A percentile compares a stretch with the other conserved stretches of the same genome.
Evolutionary conservation across 30 jellyfish, hydroid and myxozoan species (phyloP).

Genomic region (Turritopsis dohrnii): DNA sequence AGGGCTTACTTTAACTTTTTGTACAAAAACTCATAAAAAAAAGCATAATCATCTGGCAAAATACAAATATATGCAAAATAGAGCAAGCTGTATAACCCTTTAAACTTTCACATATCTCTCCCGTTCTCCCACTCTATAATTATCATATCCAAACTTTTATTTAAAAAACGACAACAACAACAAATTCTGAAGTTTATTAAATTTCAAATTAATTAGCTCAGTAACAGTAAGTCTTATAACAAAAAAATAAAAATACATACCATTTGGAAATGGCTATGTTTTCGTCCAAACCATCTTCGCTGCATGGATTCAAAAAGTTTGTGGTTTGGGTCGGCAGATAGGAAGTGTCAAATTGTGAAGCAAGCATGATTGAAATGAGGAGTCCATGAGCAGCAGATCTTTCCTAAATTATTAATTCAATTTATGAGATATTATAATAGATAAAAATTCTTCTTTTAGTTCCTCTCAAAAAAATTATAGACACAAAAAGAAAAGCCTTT

Average conservation of each 20-base stretch:
- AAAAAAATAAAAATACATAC: neutral
- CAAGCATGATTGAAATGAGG: neutral
- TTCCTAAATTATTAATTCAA: neutral
- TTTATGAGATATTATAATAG: neutral
- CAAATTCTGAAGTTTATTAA: neutral
- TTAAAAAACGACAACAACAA: neutral
- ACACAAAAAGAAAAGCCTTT: neutral
- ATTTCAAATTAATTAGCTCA: neutral
- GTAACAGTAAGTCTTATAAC: too few relatives aligned
- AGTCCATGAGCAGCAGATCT: neutral
- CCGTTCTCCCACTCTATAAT: too few relatives aligned
- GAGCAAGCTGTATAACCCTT: too few relatives aligned
- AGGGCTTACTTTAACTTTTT: too few relatives aligned
- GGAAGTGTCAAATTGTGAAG: neutral
- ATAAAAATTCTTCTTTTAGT: neutral
- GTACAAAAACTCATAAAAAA: too few relatives aligned
- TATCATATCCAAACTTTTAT: neutral
- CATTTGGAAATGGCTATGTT: neutral
- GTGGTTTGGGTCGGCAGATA: neutral
- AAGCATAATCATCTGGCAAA: too few relatives aligned
- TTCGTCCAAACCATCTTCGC: slow-evolving; percentile 1
- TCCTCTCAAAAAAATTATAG: neutral
- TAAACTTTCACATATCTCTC: too few relatives aligned
- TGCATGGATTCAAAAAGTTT: slow-evolving; percentile 9
- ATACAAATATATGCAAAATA: too few relatives aligned